Evolutionary conservation across 2,797 vertebrate species (phyloP), one percentile per base, ranked within the genome.

Genomic region (Scyliorhinus canicula): DNA sequence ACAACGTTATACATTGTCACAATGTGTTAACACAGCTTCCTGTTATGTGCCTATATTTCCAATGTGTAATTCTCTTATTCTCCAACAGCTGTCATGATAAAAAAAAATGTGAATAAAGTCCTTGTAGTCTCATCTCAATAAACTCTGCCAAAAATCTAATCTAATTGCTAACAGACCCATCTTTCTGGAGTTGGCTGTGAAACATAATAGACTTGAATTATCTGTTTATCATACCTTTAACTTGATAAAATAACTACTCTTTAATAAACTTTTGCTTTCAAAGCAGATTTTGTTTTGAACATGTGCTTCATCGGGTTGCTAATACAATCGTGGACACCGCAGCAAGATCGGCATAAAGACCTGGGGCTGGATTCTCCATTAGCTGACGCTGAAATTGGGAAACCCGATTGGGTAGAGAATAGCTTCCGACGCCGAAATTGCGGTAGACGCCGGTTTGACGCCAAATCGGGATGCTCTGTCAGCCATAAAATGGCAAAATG

Each of bases 31-130:
- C 24, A 57, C 57, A 91, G 88, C 88, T 65, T 91, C 60, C 88
- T 91, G 88, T n/a, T 63, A 91, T 91, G 57, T 91, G 88, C 60
- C 60, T 65, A 91, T 91, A 91, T 91, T 91, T 65, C 88, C 88
- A 91, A 50, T 63, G 88, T 44, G 57, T 12, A 91, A 40, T 63
- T 65, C 60, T 65, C 88, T 91, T 91, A 40, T 91, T 40, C 88
- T 91, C 60, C 35, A 91, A 91, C 88, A 65, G 88, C 88, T 91
- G n/a, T 63, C 40, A 35, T 91, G 88, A 65, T 91, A 44, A 91
- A 91, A 40, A 63, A 44, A 60, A n/a, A 63, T n/a, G n/a, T 63
- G 60, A 91, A 24, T 91, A 91, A 82, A 65, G 14, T 26, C 21
- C 57, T 90, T 91, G 21, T 65, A 91, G 9, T 40, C 60, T 65